Evolutionary conservation across 2,113 vertebrate species (phyloP), one percentile per base, ranked within the genome.

Genomic region (Lepus europaeus): DNA sequence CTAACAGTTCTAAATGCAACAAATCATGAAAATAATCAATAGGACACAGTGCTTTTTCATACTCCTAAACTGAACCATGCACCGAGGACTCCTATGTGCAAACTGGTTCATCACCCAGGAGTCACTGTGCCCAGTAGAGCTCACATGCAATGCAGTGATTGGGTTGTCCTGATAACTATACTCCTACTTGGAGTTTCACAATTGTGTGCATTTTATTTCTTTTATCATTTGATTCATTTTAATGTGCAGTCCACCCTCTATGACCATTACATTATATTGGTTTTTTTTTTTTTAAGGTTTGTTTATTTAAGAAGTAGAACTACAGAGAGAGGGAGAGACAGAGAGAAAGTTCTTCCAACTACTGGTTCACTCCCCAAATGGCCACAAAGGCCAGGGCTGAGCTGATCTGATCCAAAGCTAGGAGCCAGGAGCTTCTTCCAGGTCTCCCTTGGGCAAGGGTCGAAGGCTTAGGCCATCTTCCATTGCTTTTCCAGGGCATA

Each of bases 201-300:
- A 19, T 59, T 70, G 20, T 61, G n/a, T 61, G 29, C 25, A 33
- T 93, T 92, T 89, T 77, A 72, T 79, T 91, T 77, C 27, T 73
- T 96, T 82, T 77, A 90, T 83, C 33, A 82, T 77, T 53, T 84
- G 64, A 89, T 72, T 81, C 81, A 68, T 84, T 90, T 80, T 6
- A n/a, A 3, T 45, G 83, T 91, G 39, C 64, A 56, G 68, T 72
- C n/a, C n/a, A 79, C 86, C n/a, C 61, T 81, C 49, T 68, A 7
- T 81, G 31, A 49, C 9, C 78, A 45, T 53, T 86, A 12, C 16
- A 29, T 29, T 64, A 29, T 33, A 2, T 81, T 66, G 27, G 45
- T 87, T 81, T 96, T 94, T 53, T 51, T 51, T 61, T 45, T 45
- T 45, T 45, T 45, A 45, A 8, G 45, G 7, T 45, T 45, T 45